Evolutionary conservation across 2,113 vertebrate genomes (phyloP).

Genomic region (Australoheros scitulus): DNA sequence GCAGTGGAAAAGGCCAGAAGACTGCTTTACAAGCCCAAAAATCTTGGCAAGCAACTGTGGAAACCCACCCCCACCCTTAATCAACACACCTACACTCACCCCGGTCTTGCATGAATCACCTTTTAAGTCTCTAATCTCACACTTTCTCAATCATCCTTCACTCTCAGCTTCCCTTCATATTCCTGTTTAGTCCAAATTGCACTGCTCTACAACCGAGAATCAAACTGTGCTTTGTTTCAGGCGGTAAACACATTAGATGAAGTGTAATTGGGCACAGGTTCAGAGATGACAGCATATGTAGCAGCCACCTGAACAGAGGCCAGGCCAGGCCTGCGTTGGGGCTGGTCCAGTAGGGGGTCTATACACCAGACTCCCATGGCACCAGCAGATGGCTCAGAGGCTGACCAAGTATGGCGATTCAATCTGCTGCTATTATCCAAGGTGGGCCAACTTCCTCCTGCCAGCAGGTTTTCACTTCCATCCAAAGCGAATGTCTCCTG

Average conservation of each 20-base stretch:
- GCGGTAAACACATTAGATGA: slow-evolving; percentile 38
- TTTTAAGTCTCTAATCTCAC: background rate
- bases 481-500: slow-evolving; percentile 38
- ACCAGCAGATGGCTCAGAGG: slow-evolving; percentile 73
- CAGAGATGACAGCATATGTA: slow-evolving; percentile 62
- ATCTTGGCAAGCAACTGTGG: background rate
- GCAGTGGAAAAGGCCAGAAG: no score
- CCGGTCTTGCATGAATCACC: background rate
- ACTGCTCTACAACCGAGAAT: background rate
- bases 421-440: slow-evolving; percentile 75
- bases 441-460: slow-evolving; percentile 71
- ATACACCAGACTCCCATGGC: slow-evolving; percentile 64
- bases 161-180: background rate
- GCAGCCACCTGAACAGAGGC: slow-evolving; percentile 58
- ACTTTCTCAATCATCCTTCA: background rate
- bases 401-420: slow-evolving; percentile 68
- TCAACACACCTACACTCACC: background rate
- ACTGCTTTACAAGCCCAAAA: background rate
- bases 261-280: slow-evolving; percentile 39
- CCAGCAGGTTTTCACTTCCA: slow-evolving; percentile 57
- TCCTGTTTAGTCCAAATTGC: background rate
- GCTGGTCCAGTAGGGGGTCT: slow-evolving; percentile 37
- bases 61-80: background rate
- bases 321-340: slow-evolving; percentile 39
- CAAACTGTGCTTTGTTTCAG: slow-evolving; percentile 34